Base-by-base conservation (phyloP, 35 echinoderm and acorn worm genomes). In the Nesometra sesokonis region DNA sequence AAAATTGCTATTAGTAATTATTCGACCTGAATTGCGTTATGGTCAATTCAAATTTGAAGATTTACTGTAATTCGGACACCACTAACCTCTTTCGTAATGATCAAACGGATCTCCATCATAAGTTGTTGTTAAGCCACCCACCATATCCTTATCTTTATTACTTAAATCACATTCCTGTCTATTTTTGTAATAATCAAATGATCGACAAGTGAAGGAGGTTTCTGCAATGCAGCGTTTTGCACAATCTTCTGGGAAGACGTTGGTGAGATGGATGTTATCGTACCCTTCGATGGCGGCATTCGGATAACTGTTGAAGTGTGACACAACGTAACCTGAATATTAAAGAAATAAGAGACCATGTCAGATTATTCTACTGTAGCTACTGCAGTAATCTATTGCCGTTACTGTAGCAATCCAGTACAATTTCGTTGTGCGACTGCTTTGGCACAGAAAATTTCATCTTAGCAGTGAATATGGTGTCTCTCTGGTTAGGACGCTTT, bases 231-330 rank as follows among this genome's bases (percentile, higher is more conserved):
- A 98, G n/a, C 85, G 77, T 32, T 81, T 77, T 29, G 94, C 94
- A 47, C 94, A 97, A 32, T 97, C 91, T 35, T 97, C 94, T 31
- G 91, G 91, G 86, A 87, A 97, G 78, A 93, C 76, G 77, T 89
- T 67, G 5, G 78, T 86, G 0, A 93, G 57, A 29, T 85, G 81
- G 33, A 88, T 35, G 15, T 84, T 87, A 37, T 94, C 89, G 37
- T 79, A 86, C n/a, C 90, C 92, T 21, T 89, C 84, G 23, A 98
- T 46, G 57, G 86, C 84, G 9, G 77, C 35, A 81, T 89, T 88
- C 4, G 87, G 87, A 36, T 79, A 85, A 29, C 91, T 92, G 35
- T 86, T 92, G 77, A 90, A 98, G 40, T 98, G 90, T 29, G 80
- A 81, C 0, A 89, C 87, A 40, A 98, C 87, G 79, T 91, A 93